Percentiles rank a stretch among this genome's conserved stretches.
Evolutionary conservation across 2,888 invertebrate species (phyloP).

Genomic region (Agrotis clavis): DNA sequence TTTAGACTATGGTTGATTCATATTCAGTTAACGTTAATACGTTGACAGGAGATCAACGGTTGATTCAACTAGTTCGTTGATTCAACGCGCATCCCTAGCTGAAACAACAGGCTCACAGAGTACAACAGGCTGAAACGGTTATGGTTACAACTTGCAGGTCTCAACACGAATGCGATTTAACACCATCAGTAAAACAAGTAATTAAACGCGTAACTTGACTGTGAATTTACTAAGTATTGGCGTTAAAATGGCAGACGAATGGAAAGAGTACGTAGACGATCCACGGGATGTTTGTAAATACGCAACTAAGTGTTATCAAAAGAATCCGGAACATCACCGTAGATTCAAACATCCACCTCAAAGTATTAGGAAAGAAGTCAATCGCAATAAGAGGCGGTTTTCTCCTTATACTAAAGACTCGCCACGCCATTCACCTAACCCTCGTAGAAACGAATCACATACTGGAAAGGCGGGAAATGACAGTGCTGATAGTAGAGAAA

Average conservation of each 20-base stretch:
- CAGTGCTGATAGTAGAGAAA: background rate
- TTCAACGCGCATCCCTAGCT: too few species aligned
- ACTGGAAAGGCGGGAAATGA: constrained; percentile 11
- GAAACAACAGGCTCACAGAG: too few species aligned
- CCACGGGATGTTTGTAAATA: constrained; percentile 93
- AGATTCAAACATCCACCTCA: constrained; percentile 94
- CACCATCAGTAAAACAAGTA: background rate
- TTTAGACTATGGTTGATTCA: too few species aligned
- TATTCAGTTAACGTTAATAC: too few species aligned
- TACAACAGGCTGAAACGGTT: too few species aligned
- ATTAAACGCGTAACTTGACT: background rate
- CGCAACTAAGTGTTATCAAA: constrained; percentile 95
- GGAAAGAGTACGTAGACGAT: constrained; percentile 81
- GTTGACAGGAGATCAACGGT: too few species aligned
- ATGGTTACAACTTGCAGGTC: background rate
- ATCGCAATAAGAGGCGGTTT: constrained; percentile 70
- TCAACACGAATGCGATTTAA: background rate
- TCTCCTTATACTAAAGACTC: constrained; percentile 71
- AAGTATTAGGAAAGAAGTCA: constrained; percentile 70
- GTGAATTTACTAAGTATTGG: background rate
- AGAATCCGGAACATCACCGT: constrained; percentile 93
- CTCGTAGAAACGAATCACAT: constrained; percentile 20
- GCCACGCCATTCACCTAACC: constrained; percentile 23
- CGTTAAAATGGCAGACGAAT: constrained; percentile 81
- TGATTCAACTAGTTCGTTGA: too few species aligned